These are phyloP conservation scores for Drosophila diplacantha DNA, from an alignment of 2,888 invertebrate genomes.

Conservation along the genomic window DNA sequence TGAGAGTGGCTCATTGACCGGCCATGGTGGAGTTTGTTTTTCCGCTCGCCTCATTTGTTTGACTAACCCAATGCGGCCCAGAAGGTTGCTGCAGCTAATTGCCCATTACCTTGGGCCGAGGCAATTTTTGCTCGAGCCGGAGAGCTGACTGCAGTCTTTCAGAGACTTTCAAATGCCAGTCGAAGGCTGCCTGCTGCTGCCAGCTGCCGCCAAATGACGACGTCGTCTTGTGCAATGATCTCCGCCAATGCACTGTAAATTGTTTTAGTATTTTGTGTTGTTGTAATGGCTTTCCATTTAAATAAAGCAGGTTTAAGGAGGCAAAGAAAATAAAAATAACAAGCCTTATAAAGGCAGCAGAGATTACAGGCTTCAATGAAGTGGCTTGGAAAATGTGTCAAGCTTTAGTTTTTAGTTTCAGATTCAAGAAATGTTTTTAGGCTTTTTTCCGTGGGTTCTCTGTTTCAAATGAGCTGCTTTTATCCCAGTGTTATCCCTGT, in stretches of 20 bases:
- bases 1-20: constrained; percentile 20
- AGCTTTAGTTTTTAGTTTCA: neutral
- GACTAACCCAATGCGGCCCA: constrained; percentile 51
- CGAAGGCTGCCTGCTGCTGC: constrained; percentile 22
- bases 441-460: neutral
- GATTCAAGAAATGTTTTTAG: neutral
- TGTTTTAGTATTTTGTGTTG: neutral
- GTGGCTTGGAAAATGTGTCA: neutral
- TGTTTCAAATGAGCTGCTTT: neutral
- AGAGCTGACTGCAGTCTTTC: constrained; percentile 32
- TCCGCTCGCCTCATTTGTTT: constrained; percentile 56
- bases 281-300: constrained; percentile 3
- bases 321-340: neutral
- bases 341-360: neutral
- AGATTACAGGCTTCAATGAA: neutral
- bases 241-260: constrained; percentile 14
- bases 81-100: constrained; percentile 47
- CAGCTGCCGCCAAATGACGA: constrained; percentile 62
- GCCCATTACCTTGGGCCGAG: constrained; percentile 48
- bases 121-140: constrained; percentile 20
- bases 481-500: constrained; percentile 19
- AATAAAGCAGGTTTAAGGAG: neutral
- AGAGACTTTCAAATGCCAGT: constrained; percentile 61
- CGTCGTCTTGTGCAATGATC: constrained; percentile 59
- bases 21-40: constrained; percentile 25